Evolutionary conservation across 2,113 vertebrate species (phyloP).

Genomic region (Platysternon megacephalum): DNA sequence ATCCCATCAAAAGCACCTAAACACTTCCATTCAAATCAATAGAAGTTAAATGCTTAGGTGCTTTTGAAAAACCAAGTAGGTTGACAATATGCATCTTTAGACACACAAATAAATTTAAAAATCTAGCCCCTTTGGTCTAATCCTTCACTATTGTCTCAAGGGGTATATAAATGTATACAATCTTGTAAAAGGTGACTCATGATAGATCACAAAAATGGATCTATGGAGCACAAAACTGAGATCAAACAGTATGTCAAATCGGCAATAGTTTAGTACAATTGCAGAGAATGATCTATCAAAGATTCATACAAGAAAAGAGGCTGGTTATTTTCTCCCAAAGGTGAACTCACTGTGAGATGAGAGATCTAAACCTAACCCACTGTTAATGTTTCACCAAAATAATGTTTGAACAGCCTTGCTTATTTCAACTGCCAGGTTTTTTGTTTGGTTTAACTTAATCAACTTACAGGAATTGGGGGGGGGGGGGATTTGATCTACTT

Average conservation of each 20-base stretch:
- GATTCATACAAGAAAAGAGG: background rate
- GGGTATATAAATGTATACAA: background rate
- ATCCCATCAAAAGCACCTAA: background rate
- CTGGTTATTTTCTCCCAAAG: background rate
- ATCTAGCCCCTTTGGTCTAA: background rate
- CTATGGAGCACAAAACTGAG: background rate
- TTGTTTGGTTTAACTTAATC: background rate
- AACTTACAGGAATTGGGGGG: background rate
- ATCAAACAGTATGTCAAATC: background rate
- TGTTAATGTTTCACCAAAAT: background rate
- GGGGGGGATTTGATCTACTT: background rate
- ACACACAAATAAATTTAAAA: background rate
- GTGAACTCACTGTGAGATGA: fast-evolving
- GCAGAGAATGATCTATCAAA: background rate
- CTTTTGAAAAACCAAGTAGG: background rate
- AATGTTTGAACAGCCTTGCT: background rate
- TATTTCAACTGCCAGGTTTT: background rate
- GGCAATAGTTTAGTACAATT: background rate
- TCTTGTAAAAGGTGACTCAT: background rate
- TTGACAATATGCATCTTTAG: background rate
- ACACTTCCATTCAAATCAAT: background rate
- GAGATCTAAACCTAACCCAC: background rate
- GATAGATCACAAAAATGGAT: background rate
- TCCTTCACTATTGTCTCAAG: background rate
- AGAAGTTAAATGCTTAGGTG: background rate